Percentiles rank a stretch among this genome's conserved stretches.
Evolutionary conservation across 2,113 vertebrate genomes (phyloP).

Genomic region (Cephalopterus ornatus): DNA sequence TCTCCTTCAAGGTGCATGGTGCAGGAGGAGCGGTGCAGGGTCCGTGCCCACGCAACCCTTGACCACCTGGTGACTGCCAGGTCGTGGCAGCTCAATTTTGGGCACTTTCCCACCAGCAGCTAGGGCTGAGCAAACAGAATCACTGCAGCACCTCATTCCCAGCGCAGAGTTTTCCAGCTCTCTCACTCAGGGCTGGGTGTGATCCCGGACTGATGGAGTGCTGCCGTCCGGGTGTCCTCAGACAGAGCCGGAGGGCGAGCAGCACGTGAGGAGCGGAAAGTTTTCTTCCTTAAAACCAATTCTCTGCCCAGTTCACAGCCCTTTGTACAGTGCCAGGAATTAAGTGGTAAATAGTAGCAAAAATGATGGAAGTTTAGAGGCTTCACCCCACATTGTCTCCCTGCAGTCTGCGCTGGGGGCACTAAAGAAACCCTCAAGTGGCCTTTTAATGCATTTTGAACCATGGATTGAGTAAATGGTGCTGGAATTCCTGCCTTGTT

Average conservation of each 20-base stretch:
- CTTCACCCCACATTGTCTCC: not conserved
- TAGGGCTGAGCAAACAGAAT: not conserved
- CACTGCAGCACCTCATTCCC: not conserved
- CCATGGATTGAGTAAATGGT: not conserved
- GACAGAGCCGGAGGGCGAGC: not conserved
- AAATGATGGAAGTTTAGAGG: not conserved
- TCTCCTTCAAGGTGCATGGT: rapidly evolving
- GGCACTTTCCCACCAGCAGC: not conserved
- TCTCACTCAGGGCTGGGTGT: not conserved
- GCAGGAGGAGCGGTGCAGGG: not conserved
- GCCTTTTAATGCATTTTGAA: not conserved
- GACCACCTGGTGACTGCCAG: not conserved
- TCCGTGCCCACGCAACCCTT: not conserved
- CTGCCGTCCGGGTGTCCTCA: not conserved
- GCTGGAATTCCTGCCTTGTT: not conserved
- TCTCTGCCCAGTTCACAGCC: not conserved
- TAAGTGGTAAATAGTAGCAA: not conserved
- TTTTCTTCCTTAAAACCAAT: not conserved
- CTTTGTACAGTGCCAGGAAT: not conserved
- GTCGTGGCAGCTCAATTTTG: not conserved
- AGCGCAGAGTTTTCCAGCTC: not conserved
- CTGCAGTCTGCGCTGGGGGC: not conserved
- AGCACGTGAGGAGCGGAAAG: not conserved
- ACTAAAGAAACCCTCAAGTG: not conserved
- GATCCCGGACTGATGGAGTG: not conserved